phyloP scores from a whole-genome alignment of 2,888 invertebrate species.

The Spicauda simplicius region DNA sequence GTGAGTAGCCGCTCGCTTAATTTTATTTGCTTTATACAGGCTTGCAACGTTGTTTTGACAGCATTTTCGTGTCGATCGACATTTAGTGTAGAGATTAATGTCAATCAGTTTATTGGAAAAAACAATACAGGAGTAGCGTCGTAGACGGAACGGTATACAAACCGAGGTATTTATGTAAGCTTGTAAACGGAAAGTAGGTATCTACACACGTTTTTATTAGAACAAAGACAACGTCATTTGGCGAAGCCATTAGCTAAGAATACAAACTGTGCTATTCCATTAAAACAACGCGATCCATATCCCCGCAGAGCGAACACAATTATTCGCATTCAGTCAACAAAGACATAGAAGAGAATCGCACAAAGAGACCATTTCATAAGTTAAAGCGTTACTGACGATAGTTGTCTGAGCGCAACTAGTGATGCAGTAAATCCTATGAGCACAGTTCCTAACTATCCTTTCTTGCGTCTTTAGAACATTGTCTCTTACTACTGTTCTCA shows the following conservation, averaged over 20 bases:
- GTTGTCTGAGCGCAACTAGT: slow-evolving; percentile 77
- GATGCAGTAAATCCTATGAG: slow-evolving; percentile 76
- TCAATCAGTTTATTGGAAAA: slow-evolving; percentile 31
- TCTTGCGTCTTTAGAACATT: slow-evolving; percentile 58
- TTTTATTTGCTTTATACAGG: slow-evolving; percentile 34
- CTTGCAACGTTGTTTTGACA: slow-evolving; percentile 33
- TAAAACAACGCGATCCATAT: slow-evolving; percentile 71
- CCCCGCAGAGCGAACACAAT: slow-evolving; percentile 70
- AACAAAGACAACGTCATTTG: slow-evolving; percentile 60
- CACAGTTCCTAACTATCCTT: slow-evolving; percentile 68
- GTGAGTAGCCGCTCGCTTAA: slow-evolving; percentile 28
- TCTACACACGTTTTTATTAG: slow-evolving; percentile 57
- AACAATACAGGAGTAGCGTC: background rate
- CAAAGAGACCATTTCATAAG: slow-evolving; percentile 78
- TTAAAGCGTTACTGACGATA: slow-evolving; percentile 70
- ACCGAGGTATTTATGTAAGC: background rate
- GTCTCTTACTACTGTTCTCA: slow-evolving; percentile 57
- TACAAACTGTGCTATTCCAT: slow-evolving; percentile 70
- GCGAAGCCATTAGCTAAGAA: slow-evolving; percentile 72
- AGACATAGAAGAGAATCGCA: slow-evolving; percentile 59
- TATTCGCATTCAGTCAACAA: slow-evolving; percentile 74
- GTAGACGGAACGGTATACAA: slow-evolving; percentile 6
- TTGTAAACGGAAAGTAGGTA: slow-evolving; percentile 31
- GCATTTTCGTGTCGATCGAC: slow-evolving; percentile 43
- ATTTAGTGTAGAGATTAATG: slow-evolving; percentile 35